Evolutionary conservation across 1,140 invertebrate species (phyloP), one percentile per base, ranked within the genome.

Genomic region (Sitophilus oryzae): DNA sequence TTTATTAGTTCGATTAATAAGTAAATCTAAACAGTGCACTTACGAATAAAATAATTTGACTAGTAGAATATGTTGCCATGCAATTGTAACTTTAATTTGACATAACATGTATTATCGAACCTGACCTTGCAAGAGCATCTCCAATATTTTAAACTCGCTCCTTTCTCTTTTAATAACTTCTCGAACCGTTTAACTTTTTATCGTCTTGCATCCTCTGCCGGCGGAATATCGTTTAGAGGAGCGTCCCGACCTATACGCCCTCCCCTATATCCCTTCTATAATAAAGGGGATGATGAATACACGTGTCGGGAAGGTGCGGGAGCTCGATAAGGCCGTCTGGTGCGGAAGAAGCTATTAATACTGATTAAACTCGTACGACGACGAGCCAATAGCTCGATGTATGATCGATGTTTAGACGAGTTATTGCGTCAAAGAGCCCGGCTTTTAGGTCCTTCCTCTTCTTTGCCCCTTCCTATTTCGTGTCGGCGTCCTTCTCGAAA

Each of bases 301-400:
- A 55, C 52, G 52, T 55, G 52, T 55, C 41, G 40, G 52, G 52
- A 55, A 55, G 52, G 52, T 55, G 52, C 44, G 52, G 52, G 45
- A 55, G 44, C 21, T 45, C 44, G 52, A 55, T 55, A 55, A 55
- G 52, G 52, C 46, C 48, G 52, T 55, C 46, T 55, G 52, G 44
- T 55, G 52, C 52, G 52, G 52, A 55, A 55, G 52, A 42, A 47
- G 52, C 52, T 55, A 55, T 55, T 55, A 55, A 55, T 55, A 55
- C 52, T 55, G 52, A 55, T 55, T 55, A 55, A 55, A 55, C 40
- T 37, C 44, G 19, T 30, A 48, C 44, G 35, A 48, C 44, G 25
- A n/a, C n/a, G 52, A 40, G 36, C 52, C 44, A 55, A 55, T 55
- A 47, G 52, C 44, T 55, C 15, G 38, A 48, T 36, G 44, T 42